phyloP scores from a whole-genome alignment of 2,113 vertebrate species.

The Capricornis sumatraensis region DNA sequence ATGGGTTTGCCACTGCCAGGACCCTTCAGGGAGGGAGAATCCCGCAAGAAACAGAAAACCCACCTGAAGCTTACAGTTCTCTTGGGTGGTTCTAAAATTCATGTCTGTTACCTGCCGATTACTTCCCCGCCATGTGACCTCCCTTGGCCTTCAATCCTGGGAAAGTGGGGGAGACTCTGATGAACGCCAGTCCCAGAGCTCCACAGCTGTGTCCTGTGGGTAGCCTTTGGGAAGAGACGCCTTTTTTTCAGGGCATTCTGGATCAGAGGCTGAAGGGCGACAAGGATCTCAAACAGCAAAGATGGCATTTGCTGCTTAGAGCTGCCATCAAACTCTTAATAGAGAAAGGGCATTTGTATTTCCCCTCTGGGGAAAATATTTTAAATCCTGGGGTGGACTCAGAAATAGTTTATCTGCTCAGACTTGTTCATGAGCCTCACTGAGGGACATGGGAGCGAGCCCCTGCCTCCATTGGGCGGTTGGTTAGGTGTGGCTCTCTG shows the following conservation, averaged over 20 bases:
- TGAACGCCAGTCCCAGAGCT: neutral
- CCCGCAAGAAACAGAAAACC: neutral
- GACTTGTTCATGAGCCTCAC: neutral
- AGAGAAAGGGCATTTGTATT: neutral
- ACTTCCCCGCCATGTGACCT: neutral
- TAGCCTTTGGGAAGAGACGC: neutral
- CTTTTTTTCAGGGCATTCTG: neutral
- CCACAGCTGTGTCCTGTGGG: neutral
- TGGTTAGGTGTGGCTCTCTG: neutral
- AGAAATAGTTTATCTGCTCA: neutral
- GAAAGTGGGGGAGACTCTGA: neutral
- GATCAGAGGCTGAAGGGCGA: neutral
- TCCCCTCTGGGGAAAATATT: neutral
- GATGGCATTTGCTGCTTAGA: neutral
- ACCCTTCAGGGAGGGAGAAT: neutral
- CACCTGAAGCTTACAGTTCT: neutral
- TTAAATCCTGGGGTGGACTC: neutral
- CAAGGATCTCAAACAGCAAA: neutral
- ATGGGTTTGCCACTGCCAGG: neutral
- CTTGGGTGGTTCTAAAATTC: neutral
- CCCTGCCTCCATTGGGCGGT: neutral
- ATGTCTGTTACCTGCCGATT: neutral
- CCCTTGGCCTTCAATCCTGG: neutral
- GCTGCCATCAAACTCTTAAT: neutral
- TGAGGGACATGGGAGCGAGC: neutral